These are phyloP conservation scores for Larimichthys polyactis DNA, from an alignment of 2,113 vertebrate species.

Conservation along the genomic window DNA sequence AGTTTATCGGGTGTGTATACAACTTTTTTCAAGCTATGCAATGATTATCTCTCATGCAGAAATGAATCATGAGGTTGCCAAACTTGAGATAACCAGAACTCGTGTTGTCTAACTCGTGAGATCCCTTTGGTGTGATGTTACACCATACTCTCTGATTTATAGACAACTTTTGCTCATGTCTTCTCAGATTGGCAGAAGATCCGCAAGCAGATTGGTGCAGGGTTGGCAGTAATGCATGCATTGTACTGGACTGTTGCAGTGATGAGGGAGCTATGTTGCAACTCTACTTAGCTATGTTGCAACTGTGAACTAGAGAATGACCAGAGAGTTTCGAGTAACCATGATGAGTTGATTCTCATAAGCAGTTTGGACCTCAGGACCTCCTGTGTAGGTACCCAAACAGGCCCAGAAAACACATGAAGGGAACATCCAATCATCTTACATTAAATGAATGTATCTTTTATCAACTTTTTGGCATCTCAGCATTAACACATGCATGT, in stretches of 20 bases:
- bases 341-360: neutral
- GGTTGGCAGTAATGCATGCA: neutral
- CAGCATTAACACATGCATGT: neutral
- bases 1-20: neutral
- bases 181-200: neutral
- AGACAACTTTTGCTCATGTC: neutral
- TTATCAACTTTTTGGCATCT: neutral
- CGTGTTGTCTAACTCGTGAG: neutral
- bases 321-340: neutral
- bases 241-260: neutral
- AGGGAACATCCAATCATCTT: neutral
- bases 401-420: neutral
- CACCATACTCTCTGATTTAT: neutral
- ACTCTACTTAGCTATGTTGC: neutral
- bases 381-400: neutral
- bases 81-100: neutral
- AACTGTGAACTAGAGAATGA: neutral
- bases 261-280: neutral
- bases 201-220: neutral
- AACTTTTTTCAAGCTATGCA: neutral
- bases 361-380: neutral
- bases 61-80: neutral
- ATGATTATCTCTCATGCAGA: neutral
- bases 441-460: neutral
- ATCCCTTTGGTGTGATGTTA: neutral